phyloP scores from a whole-genome alignment of 2,888 invertebrate genomes.

The Eristalinus aeneus region DNA sequence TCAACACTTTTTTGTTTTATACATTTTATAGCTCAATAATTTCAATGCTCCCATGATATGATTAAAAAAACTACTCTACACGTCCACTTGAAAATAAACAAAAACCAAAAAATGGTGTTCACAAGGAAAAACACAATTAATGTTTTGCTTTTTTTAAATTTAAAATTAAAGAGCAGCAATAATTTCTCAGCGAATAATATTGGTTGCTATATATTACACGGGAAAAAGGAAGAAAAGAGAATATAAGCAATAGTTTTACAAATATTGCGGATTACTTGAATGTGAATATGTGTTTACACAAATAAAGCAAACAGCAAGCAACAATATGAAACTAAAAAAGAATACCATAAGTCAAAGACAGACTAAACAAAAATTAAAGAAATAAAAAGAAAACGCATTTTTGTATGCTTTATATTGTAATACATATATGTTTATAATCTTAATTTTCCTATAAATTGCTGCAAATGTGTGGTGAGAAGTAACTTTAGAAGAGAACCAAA shows the following conservation, averaged over 20 bases:
- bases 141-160: conserved; percentile 38
- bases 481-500: conserved; percentile 50
- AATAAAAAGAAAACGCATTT: background rate
- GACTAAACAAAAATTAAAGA: background rate
- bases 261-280: background rate
- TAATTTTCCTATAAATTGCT: conserved; percentile 9
- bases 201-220: conserved; percentile 41
- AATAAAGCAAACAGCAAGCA: background rate
- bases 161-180: conserved; percentile 18
- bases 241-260: background rate
- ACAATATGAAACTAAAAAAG: conserved; percentile 17
- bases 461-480: conserved; percentile 53
- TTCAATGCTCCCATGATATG: background rate
- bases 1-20: background rate
- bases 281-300: conserved; percentile 8
- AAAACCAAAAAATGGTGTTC: conserved; percentile 45
- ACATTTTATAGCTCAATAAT: background rate
- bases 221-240: background rate
- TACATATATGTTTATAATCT: background rate
- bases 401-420: background rate
- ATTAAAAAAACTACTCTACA: conserved; percentile 24
- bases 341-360: conserved; percentile 12
- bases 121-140: conserved; percentile 22
- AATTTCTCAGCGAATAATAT: conserved; percentile 40
- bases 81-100: conserved; percentile 15